These are phyloP conservation scores for Cataglyphis cursor DNA, from an alignment of 2,888 invertebrate species.

Conservation along the genomic window DNA sequence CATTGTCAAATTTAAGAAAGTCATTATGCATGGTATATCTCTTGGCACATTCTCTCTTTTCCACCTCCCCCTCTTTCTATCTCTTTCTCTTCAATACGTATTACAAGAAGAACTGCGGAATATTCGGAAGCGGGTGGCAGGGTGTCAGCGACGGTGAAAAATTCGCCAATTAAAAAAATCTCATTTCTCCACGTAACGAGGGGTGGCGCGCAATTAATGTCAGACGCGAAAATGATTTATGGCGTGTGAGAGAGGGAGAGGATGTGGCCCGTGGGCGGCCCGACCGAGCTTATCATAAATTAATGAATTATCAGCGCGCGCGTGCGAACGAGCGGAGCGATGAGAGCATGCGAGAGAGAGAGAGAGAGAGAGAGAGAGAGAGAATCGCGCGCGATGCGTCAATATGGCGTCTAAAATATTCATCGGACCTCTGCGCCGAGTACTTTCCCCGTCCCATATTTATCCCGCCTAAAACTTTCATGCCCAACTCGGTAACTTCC, in stretches of 20 bases:
- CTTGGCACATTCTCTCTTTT: neutral
- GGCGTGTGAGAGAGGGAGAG: slow-evolving; percentile 73
- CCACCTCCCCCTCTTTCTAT: neutral
- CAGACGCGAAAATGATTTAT: slow-evolving; percentile 85
- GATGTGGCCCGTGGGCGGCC: slow-evolving; percentile 66
- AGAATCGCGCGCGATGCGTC: slow-evolving; percentile 70
- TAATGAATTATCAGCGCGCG: slow-evolving; percentile 84
- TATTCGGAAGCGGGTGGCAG: slow-evolving; percentile 66
- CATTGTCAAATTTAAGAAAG: slow-evolving; percentile 49
- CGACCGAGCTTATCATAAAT: slow-evolving; percentile 84
- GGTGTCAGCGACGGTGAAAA: slow-evolving; percentile 82
- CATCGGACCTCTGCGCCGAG: slow-evolving; percentile 61
- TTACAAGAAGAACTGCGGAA: slow-evolving; percentile 44
- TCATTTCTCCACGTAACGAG: slow-evolving; percentile 85
- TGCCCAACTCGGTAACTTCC: slow-evolving; percentile 26
- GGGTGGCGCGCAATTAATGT: slow-evolving; percentile 85
- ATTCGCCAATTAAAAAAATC: slow-evolving; percentile 86
- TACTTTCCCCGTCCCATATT: slow-evolving; percentile 59
- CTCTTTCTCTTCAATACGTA: neutral
- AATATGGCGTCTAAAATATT: slow-evolving; percentile 80
- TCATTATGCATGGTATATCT: slow-evolving; percentile 35
- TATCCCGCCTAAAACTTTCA: slow-evolving; percentile 65
- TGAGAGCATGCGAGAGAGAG: slow-evolving; percentile 55
- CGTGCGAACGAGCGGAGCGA: slow-evolving; percentile 60
- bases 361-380: slow-evolving; percentile 56